Evolutionary conservation across 2,888 invertebrate genomes (phyloP).

Genomic region (Melanophora roralis): DNA sequence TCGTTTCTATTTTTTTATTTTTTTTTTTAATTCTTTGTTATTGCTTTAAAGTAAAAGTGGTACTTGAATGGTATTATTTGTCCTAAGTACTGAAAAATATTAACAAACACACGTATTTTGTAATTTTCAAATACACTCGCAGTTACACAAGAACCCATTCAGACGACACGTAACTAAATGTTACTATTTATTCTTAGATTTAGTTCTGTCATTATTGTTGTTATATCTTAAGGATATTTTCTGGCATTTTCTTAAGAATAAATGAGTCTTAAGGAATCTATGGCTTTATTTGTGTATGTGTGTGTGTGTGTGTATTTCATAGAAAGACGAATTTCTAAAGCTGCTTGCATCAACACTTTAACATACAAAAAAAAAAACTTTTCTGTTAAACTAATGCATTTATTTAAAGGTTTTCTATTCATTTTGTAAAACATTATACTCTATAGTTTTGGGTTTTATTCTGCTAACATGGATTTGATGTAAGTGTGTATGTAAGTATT

Average conservation of each 20-base stretch:
- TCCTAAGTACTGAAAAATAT: conserved; percentile 42
- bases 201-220: background rate
- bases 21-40: background rate
- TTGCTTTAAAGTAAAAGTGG: background rate
- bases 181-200: background rate
- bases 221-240: conserved; percentile 11
- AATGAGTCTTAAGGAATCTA: conserved; percentile 35
- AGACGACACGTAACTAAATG: conserved; percentile 21
- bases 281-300: background rate
- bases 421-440: conserved; percentile 9
- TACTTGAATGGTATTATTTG: conserved; percentile 41
- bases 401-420: conserved; percentile 13
- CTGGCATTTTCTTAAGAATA: conserved; percentile 1
- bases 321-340: conserved; percentile 39
- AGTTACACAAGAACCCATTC: conserved; percentile 4
- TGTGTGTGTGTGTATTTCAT: background rate
- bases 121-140: background rate
- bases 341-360: conserved; percentile 37
- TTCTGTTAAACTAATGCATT: conserved; percentile 46
- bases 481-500: background rate
- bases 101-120: background rate
- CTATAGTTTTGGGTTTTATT: background rate
- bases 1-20: conserved; percentile 1
- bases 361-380: background rate
- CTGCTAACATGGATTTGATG: background rate